phyloP scores from a whole-genome alignment of 1,140 invertebrate species.

The Brachystomella parvula region DNA sequence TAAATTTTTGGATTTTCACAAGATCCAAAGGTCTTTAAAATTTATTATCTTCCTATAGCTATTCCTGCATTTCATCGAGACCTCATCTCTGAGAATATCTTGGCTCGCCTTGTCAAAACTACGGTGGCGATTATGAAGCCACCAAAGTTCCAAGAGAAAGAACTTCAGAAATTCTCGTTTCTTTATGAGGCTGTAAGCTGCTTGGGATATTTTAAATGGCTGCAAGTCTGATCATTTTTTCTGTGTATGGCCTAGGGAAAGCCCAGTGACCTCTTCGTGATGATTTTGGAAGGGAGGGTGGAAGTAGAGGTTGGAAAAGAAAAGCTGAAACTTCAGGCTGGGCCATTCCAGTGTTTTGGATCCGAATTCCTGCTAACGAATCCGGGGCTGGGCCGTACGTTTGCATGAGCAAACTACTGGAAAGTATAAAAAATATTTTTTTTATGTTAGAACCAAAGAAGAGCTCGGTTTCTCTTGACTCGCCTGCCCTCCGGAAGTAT shows the following conservation, averaged over 20 bases:
- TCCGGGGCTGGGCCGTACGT: no score
- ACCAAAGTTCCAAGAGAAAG: constrained; percentile 20
- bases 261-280: constrained; percentile 47
- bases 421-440: no score
- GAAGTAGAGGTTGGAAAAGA: constrained; percentile 45
- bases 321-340: constrained; percentile 49
- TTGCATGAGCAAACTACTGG: no score
- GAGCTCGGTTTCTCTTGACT: no score
- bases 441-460: no score
- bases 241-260: constrained; percentile 32
- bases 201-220: neutral
- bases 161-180: constrained; percentile 1
- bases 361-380: constrained; percentile 31
- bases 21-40: neutral
- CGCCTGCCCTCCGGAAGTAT: constrained; percentile 7
- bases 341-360: constrained; percentile 55
- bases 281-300: constrained; percentile 50
- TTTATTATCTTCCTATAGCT: constrained; percentile 8
- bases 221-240: constrained; percentile 34
- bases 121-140: constrained; percentile 17
- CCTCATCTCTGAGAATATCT: constrained; percentile 17
- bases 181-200: constrained; percentile 28
- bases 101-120: constrained; percentile 25
- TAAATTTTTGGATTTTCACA: constrained; percentile 7
- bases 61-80: constrained; percentile 25